Evolutionary conservation across 30 jellyfish, hydroid and myxozoan species (phyloP), one percentile per base, ranked within the genome.

Genomic region (Sanderia malayensis): DNA sequence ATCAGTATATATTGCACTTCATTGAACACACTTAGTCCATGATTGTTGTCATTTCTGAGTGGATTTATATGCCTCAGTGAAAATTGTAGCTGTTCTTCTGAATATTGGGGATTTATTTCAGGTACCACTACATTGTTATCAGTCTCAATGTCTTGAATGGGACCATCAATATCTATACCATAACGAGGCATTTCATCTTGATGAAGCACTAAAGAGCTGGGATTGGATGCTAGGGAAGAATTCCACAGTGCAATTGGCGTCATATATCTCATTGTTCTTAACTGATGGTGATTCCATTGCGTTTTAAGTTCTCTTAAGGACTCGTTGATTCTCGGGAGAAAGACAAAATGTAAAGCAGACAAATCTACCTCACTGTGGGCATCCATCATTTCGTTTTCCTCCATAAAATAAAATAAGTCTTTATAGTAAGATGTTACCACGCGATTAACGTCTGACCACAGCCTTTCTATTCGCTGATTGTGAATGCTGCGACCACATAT

Each of bases 371-470:
- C 85, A 26, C 33, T 27, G 18, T 49, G 20, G 17, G 58, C 64
- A 21, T 74, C 69, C 17, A 74, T 67, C 21, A 57, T 30, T 29
- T 75, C 86, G 22, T 26, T 26, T 31, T 33, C 8, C 31, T 59
- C 86, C 81, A 74, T 58, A 58, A 61, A 33, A 4, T 46, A 8
- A 46, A 74, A 74, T 46, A 74, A 22, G 23, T 27, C 79, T 15
- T 58, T 58, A 46, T 57, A 74, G 79, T 17, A 34, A 15, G 29
- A 41, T 30, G 30, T 47, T 21, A 59, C 79, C 65, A 74, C 57
- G 19, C 83, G 65, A 11, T 76, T 61, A 23, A 76, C 89, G 46
- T 79, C 85, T 17, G 41, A 61, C 92, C 92, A 79, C 31, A 79
- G 58, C 41, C 85, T 29, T 24, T 79, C 85, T 18, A 66, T 79